Percentiles rank a stretch among this genome's conserved stretches.
Evolutionary conservation across 2,888 invertebrate species (phyloP).

Genomic region (Cancer borealis): DNA sequence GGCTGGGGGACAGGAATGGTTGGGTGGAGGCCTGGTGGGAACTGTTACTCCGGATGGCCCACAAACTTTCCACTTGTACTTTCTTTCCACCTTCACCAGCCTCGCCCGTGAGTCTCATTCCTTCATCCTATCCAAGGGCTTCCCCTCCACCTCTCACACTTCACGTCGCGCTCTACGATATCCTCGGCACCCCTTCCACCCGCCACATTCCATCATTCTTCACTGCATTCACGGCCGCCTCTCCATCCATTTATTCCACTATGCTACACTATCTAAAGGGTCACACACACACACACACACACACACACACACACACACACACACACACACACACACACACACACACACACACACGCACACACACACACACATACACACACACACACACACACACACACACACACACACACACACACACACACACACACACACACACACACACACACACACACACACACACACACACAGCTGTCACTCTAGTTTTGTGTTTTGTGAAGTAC

Average conservation of each 20-base stretch:
- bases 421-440: neutral
- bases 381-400: neutral
- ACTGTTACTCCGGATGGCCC: neutral
- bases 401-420: neutral
- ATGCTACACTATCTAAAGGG: neutral
- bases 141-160: constrained; percentile 41
- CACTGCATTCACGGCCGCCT: no score
- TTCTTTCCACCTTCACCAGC: neutral
- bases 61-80: neutral
- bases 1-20: neutral
- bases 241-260: neutral
- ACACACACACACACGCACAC: neutral
- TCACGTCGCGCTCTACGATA: neutral
- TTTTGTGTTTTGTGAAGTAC: no score
- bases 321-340: constrained; percentile 21
- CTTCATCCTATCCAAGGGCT: neutral
- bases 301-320: constrained; percentile 20
- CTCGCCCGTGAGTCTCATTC: neutral
- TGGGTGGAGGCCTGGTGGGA: neutral
- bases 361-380: neutral
- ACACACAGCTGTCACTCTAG: no score
- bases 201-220: neutral
- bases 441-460: neutral
- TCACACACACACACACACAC: neutral
- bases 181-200: neutral